Percentiles rank a stretch among this genome's conserved stretches.
Evolutionary conservation across 1,140 invertebrate species (phyloP).

Genomic region (Bombus balteatus): DNA sequence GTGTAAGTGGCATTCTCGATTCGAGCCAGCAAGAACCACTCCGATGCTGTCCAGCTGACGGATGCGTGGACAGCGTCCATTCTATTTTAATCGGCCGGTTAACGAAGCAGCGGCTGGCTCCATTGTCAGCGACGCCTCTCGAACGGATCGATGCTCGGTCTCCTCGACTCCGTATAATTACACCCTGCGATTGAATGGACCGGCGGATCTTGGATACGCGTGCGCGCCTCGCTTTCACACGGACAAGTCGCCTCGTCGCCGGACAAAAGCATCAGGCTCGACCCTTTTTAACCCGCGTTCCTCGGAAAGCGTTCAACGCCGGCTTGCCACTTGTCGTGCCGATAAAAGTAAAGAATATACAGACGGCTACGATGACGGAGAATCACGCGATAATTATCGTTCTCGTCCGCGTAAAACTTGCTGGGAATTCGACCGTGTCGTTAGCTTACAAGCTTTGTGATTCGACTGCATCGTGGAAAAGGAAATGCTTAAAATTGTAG

Average conservation of each 20-base stretch:
- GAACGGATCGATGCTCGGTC: conserved; percentile 61
- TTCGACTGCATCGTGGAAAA: neutral
- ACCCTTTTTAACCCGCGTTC: conserved; percentile 60
- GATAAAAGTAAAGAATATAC: conserved; percentile 48
- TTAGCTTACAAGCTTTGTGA: too few species aligned
- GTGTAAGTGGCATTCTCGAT: conserved; percentile 34
- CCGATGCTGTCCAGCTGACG: conserved; percentile 19
- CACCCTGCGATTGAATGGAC: conserved; percentile 58
- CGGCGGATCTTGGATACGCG: conserved; percentile 22
- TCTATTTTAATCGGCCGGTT: conserved; percentile 69
- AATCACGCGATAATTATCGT: conserved; percentile 29
- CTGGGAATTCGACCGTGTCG: neutral
- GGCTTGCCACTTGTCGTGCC: conserved; percentile 29
- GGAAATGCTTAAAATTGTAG: neutral
- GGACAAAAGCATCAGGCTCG: conserved; percentile 62
- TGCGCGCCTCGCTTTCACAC: conserved; percentile 26
- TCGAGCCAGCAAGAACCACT: neutral
- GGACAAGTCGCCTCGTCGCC: conserved; percentile 41
- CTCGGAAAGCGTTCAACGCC: conserved; percentile 35
- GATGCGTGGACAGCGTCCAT: conserved; percentile 49
- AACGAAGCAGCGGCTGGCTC: conserved; percentile 62
- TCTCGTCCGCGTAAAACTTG: neutral
- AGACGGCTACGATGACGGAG: conserved; percentile 5
- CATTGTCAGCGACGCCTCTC: conserved; percentile 62
- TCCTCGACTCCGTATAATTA: conserved; percentile 66